These are phyloP conservation scores for Cavia aperea DNA, from an alignment of 2,113 vertebrate species.

Conservation along the genomic window DNA sequence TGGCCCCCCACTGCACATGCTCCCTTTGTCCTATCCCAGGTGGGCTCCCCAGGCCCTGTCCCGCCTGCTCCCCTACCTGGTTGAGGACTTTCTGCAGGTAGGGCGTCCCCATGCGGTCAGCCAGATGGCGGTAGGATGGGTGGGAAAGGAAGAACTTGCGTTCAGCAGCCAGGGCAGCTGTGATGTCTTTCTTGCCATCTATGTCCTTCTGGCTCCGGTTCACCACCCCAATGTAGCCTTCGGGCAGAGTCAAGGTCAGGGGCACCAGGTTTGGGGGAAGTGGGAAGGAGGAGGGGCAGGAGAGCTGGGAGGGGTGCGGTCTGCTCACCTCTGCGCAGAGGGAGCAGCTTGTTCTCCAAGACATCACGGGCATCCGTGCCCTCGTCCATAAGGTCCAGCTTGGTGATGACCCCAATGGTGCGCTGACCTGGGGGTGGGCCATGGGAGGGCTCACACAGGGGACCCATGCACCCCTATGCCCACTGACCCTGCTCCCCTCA, in stretches of 20 bases:
- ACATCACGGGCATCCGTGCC: slow-evolving; percentile 96
- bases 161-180: slow-evolving; percentile 91
- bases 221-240: slow-evolving; percentile 97
- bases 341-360: slow-evolving; percentile 96
- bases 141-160: slow-evolving; percentile 98
- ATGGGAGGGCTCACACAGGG: neutral
- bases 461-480: no score
- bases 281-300: neutral
- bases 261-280: neutral
- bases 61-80: slow-evolving; percentile 81
- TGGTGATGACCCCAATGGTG: slow-evolving; percentile 98
- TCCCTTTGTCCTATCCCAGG: neutral
- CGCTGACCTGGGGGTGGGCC: slow-evolving; percentile 78
- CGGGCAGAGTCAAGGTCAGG: neutral
- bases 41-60: neutral
- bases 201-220: slow-evolving; percentile 99
- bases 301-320: neutral
- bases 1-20: neutral
- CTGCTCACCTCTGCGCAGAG: slow-evolving; percentile 87
- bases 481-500: fast-evolving
- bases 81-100: slow-evolving; percentile 96
- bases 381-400: slow-evolving; percentile 98
- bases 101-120: slow-evolving; percentile 98
- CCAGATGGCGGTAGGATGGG: slow-evolving; percentile 92
- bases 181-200: slow-evolving; percentile 96